Evolutionary conservation across 2,888 invertebrate genomes (phyloP), one percentile per base, ranked within the genome.

Genomic region (Meghimatium bilineatum): DNA sequence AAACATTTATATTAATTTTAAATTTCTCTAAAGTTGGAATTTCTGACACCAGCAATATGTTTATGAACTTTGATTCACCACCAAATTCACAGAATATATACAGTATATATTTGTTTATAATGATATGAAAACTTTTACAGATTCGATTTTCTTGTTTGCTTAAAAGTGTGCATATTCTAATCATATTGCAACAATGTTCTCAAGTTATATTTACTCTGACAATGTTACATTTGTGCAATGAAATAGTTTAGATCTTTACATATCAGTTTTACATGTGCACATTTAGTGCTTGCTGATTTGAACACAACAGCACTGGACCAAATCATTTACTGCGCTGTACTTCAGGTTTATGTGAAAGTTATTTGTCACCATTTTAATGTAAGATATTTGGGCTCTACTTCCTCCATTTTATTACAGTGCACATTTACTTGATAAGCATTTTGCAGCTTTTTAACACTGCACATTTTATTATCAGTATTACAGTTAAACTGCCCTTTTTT

Each of bases 301-400:
- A 44, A n/a, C n/a, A 72, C 1, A 44, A 44, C 32, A 44, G 38
- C 34, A 44, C 44, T 44, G 72, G 72, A 72, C 72, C 72, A 72
- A 49, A 29, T 26, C 72, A 72, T 72, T 49, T 72, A 72, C 29
- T 69, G 23, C 49, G 12, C 3, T 32, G 66, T 26, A 5, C 36
- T n/a, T 23, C 8, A 49, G 38, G 38, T 72, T 69, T 34, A 20
- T 49, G 26, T 32, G 6, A 29, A 12, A 44, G 44, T n/a, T 72
- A 72, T 72, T 49, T 38, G 36, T 44, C 44, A 72, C n/a, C n/a
- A 72, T 72, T 72, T 72, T n/a, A 56, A 56, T 23, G 56, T 6
- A 26, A 26, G 44, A 72, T n/a, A n/a, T 72, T 72, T 72, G 26
- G 38, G n/a, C n/a, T 6, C 12, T n/a, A 36, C 23, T 6, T 49